These are phyloP conservation scores for Xyrichtys novacula DNA, from an alignment of 2,797 vertebrate genomes.

Conservation along the genomic window DNA sequence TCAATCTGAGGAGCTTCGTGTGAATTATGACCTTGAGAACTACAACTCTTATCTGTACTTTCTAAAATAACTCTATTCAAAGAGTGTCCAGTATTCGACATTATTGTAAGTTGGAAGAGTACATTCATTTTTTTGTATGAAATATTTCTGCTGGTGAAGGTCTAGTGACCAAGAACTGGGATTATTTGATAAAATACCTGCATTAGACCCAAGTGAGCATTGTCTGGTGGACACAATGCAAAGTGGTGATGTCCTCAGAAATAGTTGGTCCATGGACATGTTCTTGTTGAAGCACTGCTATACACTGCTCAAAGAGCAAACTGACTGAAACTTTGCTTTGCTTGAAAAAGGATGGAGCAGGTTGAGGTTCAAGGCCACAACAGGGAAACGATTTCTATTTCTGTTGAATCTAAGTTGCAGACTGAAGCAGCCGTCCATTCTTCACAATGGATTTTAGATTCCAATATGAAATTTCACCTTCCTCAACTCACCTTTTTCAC, in stretches of 20 bases:
- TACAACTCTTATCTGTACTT: slow-evolving; percentile 2
- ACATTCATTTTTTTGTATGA: slow-evolving; percentile 14
- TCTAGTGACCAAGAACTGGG: slow-evolving; percentile 16
- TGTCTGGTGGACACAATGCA: not conserved
- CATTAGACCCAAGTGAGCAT: slow-evolving; percentile 10
- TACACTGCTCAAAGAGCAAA: not conserved
- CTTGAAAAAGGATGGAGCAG: slow-evolving; percentile 12
- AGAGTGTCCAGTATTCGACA: slow-evolving; percentile 2
- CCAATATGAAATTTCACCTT: slow-evolving; percentile 62
- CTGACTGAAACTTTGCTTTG: slow-evolving; percentile 16
- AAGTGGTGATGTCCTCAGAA: not conserved
- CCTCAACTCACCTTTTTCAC: slow-evolving; percentile 71
- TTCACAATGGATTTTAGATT: slow-evolving; percentile 57
- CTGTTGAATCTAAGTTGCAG: slow-evolving; percentile 33
- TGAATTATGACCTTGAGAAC: not conserved
- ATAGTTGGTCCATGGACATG: not conserved
- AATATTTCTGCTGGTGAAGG: slow-evolving; percentile 25
- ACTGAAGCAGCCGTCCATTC: slow-evolving; percentile 59
- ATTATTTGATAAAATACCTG: slow-evolving; percentile 24
- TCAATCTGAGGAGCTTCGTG: not conserved
- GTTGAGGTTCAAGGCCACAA: slow-evolving; percentile 29
- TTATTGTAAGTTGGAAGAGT: not conserved
- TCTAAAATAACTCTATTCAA: slow-evolving; percentile 2
- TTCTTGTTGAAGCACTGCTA: not conserved
- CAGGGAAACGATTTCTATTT: slow-evolving; percentile 19